phyloP scores from a whole-genome alignment of 2,113 vertebrate species.

The Gymnogyps californianus region DNA sequence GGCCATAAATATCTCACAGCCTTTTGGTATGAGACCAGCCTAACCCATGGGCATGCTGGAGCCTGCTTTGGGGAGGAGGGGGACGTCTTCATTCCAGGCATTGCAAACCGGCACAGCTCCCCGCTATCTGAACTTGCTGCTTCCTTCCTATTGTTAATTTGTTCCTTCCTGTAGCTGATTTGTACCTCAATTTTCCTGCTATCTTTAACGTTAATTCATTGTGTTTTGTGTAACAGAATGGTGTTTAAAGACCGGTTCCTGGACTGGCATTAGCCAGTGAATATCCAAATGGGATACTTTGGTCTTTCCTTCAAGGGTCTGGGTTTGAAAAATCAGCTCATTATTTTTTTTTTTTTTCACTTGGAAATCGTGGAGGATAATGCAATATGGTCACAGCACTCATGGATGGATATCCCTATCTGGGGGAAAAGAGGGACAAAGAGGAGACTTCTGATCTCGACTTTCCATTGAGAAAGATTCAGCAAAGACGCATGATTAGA shows the following conservation, averaged over 20 bases:
- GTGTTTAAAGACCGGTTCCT: neutral
- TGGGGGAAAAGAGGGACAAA: neutral
- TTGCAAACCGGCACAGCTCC: neutral
- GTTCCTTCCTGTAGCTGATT: slow-evolving; percentile 16
- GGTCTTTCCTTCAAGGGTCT: neutral
- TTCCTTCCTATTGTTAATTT: slow-evolving; percentile 33
- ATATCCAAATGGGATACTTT: neutral
- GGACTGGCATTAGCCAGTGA: neutral
- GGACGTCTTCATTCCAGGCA: slow-evolving; percentile 19
- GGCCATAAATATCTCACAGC: slow-evolving; percentile 24
- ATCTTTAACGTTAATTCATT: neutral
- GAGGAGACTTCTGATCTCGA: neutral
- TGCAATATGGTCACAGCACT: neutral
- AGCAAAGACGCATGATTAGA: neutral
- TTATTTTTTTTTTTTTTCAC: neutral
- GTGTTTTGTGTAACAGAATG: neutral
- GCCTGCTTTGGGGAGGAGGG: neutral
- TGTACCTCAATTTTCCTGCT: neutral
- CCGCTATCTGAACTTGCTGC: slow-evolving; percentile 6
- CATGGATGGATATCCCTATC: neutral
- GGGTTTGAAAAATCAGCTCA: neutral
- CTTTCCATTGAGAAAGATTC: neutral
- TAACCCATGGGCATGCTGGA: neutral
- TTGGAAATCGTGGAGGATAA: neutral
- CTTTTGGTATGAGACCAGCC: neutral